phyloP scores from a whole-genome alignment of 1,140 invertebrate species.

The Zaprionus kolodkinae region DNA sequence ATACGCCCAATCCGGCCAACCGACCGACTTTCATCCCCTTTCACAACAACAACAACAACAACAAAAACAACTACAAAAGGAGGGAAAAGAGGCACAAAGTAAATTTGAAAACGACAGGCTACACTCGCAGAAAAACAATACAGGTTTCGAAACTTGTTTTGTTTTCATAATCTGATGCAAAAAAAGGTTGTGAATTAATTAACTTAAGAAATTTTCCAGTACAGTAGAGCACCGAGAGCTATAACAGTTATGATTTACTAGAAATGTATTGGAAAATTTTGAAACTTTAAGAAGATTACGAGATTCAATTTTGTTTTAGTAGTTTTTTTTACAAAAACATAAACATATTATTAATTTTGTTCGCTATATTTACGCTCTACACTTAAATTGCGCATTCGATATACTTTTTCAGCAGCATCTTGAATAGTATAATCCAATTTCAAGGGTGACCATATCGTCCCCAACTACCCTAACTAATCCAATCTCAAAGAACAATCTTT shows the following conservation, averaged over 20 bases:
- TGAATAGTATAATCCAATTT: conserved; percentile 14
- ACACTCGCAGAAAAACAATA: conserved; percentile 59
- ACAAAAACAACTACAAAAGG: conserved; percentile 24
- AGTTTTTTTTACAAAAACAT: too few relatives aligned
- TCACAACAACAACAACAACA: conserved; percentile 40
- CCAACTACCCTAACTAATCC: background rate
- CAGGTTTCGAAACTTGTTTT: conserved; percentile 41
- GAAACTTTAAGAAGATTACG: background rate
- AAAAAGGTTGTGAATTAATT: background rate
- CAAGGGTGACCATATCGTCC: conserved; percentile 10
- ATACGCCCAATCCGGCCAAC: conserved; percentile 53
- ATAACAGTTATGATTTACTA: background rate
- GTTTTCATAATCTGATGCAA: background rate
- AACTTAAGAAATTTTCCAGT: background rate
- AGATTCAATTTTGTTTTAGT: too few relatives aligned
- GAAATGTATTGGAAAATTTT: background rate
- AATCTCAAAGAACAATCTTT: background rate
- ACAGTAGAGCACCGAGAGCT: background rate
- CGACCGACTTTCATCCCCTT: conserved; percentile 69
- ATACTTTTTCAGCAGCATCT: background rate
- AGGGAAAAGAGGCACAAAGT: conserved; percentile 26
- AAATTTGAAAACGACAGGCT: conserved; percentile 48
- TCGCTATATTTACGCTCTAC: background rate
- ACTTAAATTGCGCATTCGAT: background rate
- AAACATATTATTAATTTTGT: background rate